Base-by-base conservation (phyloP, 2,113 vertebrate genomes). In the Lasiurus cinereus region DNA sequence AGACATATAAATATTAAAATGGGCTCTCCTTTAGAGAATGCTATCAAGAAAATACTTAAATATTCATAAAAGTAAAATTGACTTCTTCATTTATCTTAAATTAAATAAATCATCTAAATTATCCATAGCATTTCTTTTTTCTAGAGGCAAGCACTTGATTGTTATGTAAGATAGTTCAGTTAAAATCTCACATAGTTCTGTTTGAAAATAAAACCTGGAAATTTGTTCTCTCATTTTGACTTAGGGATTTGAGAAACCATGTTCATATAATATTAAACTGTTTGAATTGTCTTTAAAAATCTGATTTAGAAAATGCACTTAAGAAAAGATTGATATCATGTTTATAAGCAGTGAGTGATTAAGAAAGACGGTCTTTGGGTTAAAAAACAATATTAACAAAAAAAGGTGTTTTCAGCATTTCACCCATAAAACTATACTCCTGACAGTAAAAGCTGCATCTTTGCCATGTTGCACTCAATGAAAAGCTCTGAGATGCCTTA, bases 141-240 rank as follows among this genome's bases (percentile, higher is more conserved):
- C 24, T 79, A 84, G 84, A 96, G 83, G 76, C 36, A 91, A 97
- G 18, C 6, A 48, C 24, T 88, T 66, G 29, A 87, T 66, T 83
- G 29, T 78, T 82, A 92, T 36, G 87, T 88, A 86, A 46, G 11
- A 90, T 76, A 52, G 86, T 74, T 77, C 83, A 93, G 46, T 10
- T 76, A 79, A 76, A 94, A 52, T 87, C 27, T 66, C 69, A 77
- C 64, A 66, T 72, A 15, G 36, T 86, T 92, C 43, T 94, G 27
- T 62, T 78, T 80, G 92, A 96, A 95, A 94, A 83, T 89, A 88
- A 88, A 82, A 77, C 33, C 10, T 64, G 92, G 18, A 77, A 67
- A 88, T 91, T 69, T n/a, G 70, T 92, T 96, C 77, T 86, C 48
- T 90, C 2, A 74, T 90, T 89, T 70, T 66, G 46, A 85, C 10